phyloP scores from a whole-genome alignment of 2,797 vertebrate species.

The Amniataba percoides region DNA sequence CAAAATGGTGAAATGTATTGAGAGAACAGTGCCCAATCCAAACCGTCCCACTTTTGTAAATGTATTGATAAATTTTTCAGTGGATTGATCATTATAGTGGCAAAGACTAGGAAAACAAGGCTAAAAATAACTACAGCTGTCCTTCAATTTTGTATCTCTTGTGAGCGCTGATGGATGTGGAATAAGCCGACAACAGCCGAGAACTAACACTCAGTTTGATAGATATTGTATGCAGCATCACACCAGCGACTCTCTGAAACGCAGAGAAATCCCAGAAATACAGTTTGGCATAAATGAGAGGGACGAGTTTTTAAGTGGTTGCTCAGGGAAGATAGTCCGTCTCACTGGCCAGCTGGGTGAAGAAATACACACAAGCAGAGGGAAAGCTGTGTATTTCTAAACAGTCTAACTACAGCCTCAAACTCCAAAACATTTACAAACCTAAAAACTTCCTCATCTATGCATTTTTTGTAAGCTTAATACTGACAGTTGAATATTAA shows the following conservation, averaged over 20 bases:
- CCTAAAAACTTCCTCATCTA: neutral
- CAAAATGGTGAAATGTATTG: neutral
- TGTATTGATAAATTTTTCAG: slow-evolving; percentile 3
- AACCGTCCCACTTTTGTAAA: slow-evolving; percentile 18
- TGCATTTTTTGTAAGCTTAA: slow-evolving; percentile 2
- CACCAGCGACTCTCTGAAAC: slow-evolving; percentile 39
- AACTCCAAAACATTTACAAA: slow-evolving; percentile 13
- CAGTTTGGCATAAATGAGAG: slow-evolving; percentile 53
- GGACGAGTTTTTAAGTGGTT: slow-evolving; percentile 50
- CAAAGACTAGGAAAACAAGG: slow-evolving; percentile 4
- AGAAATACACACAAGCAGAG: slow-evolving; percentile 22
- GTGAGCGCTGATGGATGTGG: slow-evolving; percentile 8
- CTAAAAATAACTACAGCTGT: slow-evolving; percentile 19
- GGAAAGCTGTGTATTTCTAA: slow-evolving; percentile 24
- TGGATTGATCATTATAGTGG: neutral
- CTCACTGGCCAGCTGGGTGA: slow-evolving; percentile 29
- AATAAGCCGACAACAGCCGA: slow-evolving; percentile 35
- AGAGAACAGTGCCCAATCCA: neutral
- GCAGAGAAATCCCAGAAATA: slow-evolving; percentile 51
- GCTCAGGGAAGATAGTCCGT: slow-evolving; percentile 46
- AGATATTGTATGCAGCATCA: slow-evolving; percentile 39
- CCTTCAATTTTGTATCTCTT: slow-evolving; percentile 2
- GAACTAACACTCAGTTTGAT: slow-evolving; percentile 45
- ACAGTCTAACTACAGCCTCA: slow-evolving; percentile 23
- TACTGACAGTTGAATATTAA: neutral